Evolutionary conservation across 1,140 invertebrate species (phyloP).

Genomic region (Drosophila oshimai): DNA sequence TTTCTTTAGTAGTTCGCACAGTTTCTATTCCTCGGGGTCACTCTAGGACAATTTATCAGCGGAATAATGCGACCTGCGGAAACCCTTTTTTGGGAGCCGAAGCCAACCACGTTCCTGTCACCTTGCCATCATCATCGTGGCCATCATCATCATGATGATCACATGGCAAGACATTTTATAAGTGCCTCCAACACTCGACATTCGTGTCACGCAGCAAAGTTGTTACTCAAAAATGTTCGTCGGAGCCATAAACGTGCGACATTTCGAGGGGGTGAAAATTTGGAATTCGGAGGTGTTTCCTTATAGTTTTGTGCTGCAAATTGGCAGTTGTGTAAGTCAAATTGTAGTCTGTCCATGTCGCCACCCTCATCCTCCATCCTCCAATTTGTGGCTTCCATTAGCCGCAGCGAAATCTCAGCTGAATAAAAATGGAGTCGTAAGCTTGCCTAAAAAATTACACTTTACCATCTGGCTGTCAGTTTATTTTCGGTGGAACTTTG

Average conservation of each 20-base stretch:
- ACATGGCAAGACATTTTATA: constrained; percentile 57
- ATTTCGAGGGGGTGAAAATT: constrained; percentile 8
- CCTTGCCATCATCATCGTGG: constrained; percentile 24
- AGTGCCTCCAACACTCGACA: constrained; percentile 44
- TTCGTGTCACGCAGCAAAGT: constrained; percentile 79
- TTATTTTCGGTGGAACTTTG: constrained; percentile 44
- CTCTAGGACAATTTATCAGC: constrained; percentile 23
- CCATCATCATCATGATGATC: constrained; percentile 36
- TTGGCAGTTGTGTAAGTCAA: constrained; percentile 65
- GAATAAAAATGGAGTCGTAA: background rate
- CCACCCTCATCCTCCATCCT: constrained; percentile 1
- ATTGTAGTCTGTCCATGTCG: constrained; percentile 46
- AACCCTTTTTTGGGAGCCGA: constrained; percentile 28
- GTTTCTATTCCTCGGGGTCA: constrained; percentile 23
- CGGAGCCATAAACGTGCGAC: constrained; percentile 58
- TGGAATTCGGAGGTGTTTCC: constrained; percentile 21
- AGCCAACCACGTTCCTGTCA: constrained; percentile 24
- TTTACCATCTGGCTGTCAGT: constrained; percentile 46
- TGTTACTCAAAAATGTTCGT: constrained; percentile 75
- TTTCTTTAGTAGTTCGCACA: constrained; percentile 1
- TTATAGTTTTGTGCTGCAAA: constrained; percentile 63
- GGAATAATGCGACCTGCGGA: background rate
- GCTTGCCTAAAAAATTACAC: constrained; percentile 36
- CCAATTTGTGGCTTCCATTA: constrained; percentile 41
- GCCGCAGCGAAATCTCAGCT: constrained; percentile 36